Base-by-base conservation (phyloP, 2,888 invertebrate species). In the Parelbella ahira region DNA sequence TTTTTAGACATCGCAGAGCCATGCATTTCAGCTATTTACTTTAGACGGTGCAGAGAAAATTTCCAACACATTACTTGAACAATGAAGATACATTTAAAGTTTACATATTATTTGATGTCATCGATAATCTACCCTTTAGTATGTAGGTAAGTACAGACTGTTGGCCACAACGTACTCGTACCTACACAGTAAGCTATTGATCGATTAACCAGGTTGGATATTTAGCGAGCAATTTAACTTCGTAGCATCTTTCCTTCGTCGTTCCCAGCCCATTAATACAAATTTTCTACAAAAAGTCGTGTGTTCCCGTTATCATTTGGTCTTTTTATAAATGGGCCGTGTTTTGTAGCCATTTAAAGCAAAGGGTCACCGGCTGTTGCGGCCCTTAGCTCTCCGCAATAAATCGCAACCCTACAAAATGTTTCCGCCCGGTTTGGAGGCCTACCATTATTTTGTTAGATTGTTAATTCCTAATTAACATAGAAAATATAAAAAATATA, bases 291-390 rank as follows among this genome's bases (percentile, higher is more conserved):
- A 45, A 57, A 58, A 63, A 59, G 51, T 48, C 52, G 54, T 44
- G 28, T 48, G 52, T 54, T 63, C 57, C 68, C 68, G 69, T 70
- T 78, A 77, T 80, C 79, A 66, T 56, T 56, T 51, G 54, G 57
- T 59, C 58, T 73, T 75, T 75, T 75, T 65, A 60, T 72, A 70
- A 76, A 81, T 78, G 73, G 75, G 68, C 67, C 72, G 71, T 72
- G 70, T 86, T 87, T 87, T 87, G 86, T 86, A 84, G 71, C 77
- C 81, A 84, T 86, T 86, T 86, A 86, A 78, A 75, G 67, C 65
- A 73, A 80, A 78, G 71, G 77, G 75, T 71, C 71, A 67, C 75
- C 77, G 75, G 70, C 71, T 72, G 74, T 63, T 60, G 61, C 52
- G 63, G 63, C 37, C 53, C 55, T 48, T 38, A 54, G 54, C 58